Evolutionary conservation across 2,888 invertebrate species (phyloP).

Genomic region (Oasisia sp.): DNA sequence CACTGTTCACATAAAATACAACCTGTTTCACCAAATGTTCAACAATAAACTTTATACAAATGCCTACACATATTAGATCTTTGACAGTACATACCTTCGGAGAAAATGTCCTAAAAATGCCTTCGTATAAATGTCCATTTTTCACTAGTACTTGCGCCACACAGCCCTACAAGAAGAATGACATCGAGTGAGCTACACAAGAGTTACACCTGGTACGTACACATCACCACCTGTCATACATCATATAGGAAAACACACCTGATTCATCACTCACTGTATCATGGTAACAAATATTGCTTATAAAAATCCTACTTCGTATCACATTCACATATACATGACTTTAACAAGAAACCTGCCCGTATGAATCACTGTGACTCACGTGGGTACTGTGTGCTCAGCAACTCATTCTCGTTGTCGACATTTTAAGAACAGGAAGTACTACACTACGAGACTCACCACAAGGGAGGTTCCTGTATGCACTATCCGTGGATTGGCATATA

Average conservation of each 20-base stretch:
- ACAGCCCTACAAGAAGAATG: constrained; percentile 52
- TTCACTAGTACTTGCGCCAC: constrained; percentile 69
- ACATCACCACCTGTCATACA: neutral
- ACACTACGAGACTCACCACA: constrained; percentile 70
- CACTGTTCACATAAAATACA: too few species aligned
- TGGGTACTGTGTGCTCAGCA: neutral
- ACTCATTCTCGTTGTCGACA: neutral
- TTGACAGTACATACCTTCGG: constrained; percentile 65
- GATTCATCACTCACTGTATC: neutral
- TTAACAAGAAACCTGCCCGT: too few species aligned
- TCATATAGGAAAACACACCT: neutral
- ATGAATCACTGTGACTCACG: neutral
- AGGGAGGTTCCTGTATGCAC: constrained; percentile 89
- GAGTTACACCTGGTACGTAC: neutral
- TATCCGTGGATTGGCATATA: constrained; percentile 88
- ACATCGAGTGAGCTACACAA: neutral
- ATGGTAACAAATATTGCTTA: constrained; percentile 7
- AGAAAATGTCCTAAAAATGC: constrained; percentile 89
- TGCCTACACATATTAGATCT: neutral
- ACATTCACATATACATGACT: neutral
- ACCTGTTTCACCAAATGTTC: too few species aligned
- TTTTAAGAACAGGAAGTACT: neutral
- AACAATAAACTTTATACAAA: neutral
- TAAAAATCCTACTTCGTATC: neutral
- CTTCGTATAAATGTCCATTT: constrained; percentile 87